Evolutionary conservation across 2,888 invertebrate species (phyloP), one percentile per base, ranked within the genome.

Genomic region (Sericinus montela): DNA sequence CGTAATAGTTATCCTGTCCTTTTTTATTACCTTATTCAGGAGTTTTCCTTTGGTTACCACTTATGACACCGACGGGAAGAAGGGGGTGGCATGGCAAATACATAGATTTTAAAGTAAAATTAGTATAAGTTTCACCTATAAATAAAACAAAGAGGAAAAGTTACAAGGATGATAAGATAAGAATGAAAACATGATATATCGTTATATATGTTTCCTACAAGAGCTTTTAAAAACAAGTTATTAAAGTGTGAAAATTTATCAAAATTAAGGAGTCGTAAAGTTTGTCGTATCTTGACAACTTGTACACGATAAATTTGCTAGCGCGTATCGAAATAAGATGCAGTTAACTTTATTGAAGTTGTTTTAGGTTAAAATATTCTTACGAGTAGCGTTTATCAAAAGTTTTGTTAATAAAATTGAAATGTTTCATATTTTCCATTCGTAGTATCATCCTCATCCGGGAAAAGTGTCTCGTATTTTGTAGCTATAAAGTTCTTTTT

Each of bases 241-340:
- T 29, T 10, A 42, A 34, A 34, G 42, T 42, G 32, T 23, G 32
- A 11, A 11, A 42, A 42, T 42, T 34, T 42, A 42, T 42, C 32
- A 42, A 34, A 34, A 42, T 42, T 13, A 34, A 34, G 23, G 32
- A 34, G 42, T 23, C 11, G 10, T 41, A 30, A 41, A 42, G 42
- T 42, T 34, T 16, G 30, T 7, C 30, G 30, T 41, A 42, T 23
- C n/a, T n/a, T n/a, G n/a, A n/a, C 42, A 34, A 42, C 16, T 8
- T 42, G 32, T 8, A 42, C 9, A 8, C 19, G 30, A 30, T 13
- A 42, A 42, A 23, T 42, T 42, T 23, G 32, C 34, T 42, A 34
- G 23, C 19, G 13, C 34, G 13, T 42, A 32, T 32, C 34, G 34
- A 15, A 23, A 42, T 42, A 34, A 29, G 34, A 34, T 19, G 19